Base-by-base conservation (phyloP, 2,797 vertebrate genomes). In the Hybognathus amarus region DNA sequence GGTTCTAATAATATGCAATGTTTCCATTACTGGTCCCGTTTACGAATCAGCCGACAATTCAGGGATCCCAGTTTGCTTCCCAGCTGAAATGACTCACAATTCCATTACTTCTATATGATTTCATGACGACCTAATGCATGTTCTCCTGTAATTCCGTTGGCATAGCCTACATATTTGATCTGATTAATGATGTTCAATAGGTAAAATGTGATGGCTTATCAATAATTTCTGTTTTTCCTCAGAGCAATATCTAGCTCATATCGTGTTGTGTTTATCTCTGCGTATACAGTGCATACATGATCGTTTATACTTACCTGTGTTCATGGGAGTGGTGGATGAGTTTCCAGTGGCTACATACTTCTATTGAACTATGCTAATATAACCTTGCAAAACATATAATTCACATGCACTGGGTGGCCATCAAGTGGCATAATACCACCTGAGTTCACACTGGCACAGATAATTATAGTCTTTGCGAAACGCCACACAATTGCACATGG, bases 401-500 rank as follows among this genome's bases (percentile, higher is more conserved):
- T 59, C 11, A 17, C 52, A 59, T 70, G 11, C 79, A 61, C 79
- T 17, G 79, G 79, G 67, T 80, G 66, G 67, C 67, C 52, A 71
- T 70, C 24, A 71, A 80, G 67, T 61, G 67, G 24, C 24, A 70
- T 42, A 27, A 82, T 52, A 64, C 15, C 59, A 52, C 22, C 11
- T 5, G 2, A 74, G 59, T 38, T 52, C 42, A 27, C 45, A 81
- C 54, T 42, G 22, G 59, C 42, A 38, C 42, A 24, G 13, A 54
- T 74, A 67, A 54, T 80, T 56, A 66, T 66, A 66, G 42, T 75
- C 47, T 42, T 70, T 80, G 27, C 38, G 36, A 42, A 71, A 24
- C 12, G 30, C 50, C 38, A 71, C 24, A 56, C 67, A 30, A 17
- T 8, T 61, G 24, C 4, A 30, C 40, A 77, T 22, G 6, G 20